phyloP scores from a whole-genome alignment of 2,797 vertebrate species.

The Rhyacichthys aspro region DNA sequence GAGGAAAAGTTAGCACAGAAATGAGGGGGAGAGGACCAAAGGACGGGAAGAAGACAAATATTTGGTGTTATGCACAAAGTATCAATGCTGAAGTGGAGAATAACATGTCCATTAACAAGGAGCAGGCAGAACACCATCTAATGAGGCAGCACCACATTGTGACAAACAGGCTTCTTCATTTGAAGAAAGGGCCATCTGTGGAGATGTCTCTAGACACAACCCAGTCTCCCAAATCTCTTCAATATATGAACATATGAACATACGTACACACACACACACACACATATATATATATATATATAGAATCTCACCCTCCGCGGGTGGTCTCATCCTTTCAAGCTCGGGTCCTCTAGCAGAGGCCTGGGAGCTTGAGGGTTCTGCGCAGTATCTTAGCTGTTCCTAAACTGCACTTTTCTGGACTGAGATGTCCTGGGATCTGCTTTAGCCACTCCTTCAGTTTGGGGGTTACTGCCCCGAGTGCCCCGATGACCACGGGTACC shows the following conservation, averaged over 20 bases:
- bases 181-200: constrained; percentile 7
- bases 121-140: constrained; percentile 37
- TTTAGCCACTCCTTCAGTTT: too few species aligned
- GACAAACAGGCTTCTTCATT: constrained; percentile 29
- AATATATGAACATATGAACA: neutral
- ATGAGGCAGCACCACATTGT: constrained; percentile 36
- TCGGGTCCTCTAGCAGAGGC: too few species aligned
- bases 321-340: too few species aligned
- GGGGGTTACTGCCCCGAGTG: too few species aligned
- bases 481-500: too few species aligned
- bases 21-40: constrained; percentile 18
- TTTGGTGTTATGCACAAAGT: constrained; percentile 28
- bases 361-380: too few species aligned
- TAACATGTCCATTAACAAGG: constrained; percentile 39
- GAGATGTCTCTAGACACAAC: constrained; percentile 2
- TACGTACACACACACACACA: too few species aligned
- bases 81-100: constrained; percentile 22
- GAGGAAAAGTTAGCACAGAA: constrained; percentile 30
- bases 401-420: too few species aligned
- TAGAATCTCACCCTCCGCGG: too few species aligned
- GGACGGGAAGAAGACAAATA: constrained; percentile 35
- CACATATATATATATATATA: too few species aligned
- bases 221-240: neutral
- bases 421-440: too few species aligned
- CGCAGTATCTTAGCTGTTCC: too few species aligned